Percentiles rank a stretch among this genome's conserved stretches.
Conservation (phyloP, 1,140 invertebrate species). For the Hormaphis cornu region DNA sequence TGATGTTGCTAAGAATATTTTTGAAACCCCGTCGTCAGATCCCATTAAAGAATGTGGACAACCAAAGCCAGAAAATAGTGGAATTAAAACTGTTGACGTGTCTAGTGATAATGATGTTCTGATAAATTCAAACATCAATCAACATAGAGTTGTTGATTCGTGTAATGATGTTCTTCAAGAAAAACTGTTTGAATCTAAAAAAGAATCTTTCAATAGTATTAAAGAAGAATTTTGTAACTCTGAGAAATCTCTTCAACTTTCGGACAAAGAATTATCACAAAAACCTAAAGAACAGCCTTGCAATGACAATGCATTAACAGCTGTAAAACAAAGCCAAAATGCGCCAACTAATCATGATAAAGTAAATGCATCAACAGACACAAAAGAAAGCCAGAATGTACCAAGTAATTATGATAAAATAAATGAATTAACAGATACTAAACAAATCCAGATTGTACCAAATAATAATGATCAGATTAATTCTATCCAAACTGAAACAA, state of each 20-base stretch:
- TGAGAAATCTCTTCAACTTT: neutral
- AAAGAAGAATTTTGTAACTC: neutral
- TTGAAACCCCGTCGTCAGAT: neutral
- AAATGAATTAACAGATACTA: neutral
- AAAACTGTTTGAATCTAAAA: neutral
- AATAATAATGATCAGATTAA: slow-evolving; percentile 1
- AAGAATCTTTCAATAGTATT: neutral
- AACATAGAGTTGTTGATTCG: neutral
- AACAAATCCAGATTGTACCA: neutral
- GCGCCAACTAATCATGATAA: neutral
- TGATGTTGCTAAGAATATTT: neutral
- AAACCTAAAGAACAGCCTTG: neutral
- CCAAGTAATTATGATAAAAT: no score
- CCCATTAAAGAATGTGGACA: neutral
- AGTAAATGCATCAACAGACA: neutral
- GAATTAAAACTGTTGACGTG: neutral
- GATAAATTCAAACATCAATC: neutral
- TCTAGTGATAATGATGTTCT: neutral
- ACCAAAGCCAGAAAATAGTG: neutral
- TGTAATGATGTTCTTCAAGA: neutral
- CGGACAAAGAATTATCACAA: neutral
- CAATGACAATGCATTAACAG: neutral
- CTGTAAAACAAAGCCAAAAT: neutral
- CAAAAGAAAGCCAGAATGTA: no score
- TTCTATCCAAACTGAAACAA: neutral